These are phyloP conservation scores for Trissolcus basalis DNA, from an alignment of 1,140 invertebrate genomes.

Conservation along the genomic window DNA sequence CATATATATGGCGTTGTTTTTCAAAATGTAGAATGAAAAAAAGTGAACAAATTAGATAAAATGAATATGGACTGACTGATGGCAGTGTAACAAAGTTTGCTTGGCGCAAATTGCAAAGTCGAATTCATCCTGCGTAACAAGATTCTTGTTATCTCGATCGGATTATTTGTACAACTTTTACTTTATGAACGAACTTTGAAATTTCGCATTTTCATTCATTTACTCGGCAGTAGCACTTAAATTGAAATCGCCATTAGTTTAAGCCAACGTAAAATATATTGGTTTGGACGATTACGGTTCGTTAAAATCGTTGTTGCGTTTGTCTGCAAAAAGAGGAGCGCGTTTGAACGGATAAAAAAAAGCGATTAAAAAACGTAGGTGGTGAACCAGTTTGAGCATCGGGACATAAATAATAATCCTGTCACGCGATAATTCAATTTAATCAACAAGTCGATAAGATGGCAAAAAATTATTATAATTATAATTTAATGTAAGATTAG, in stretches of 20 bases:
- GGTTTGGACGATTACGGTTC: constrained; percentile 13
- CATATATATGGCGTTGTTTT: no score
- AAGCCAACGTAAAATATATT: neutral
- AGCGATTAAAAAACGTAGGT: constrained; percentile 15
- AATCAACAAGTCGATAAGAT: constrained; percentile 31
- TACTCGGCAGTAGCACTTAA: neutral
- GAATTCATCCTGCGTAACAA: no score
- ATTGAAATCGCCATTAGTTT: constrained; percentile 6
- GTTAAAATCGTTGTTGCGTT: constrained; percentile 9
- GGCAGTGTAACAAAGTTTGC: no score
- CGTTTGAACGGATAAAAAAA: neutral
- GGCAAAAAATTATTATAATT: constrained; percentile 6
- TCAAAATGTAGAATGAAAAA: no score
- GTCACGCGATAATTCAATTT: constrained; percentile 35
- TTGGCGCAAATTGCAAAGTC: no score
- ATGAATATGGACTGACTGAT: no score
- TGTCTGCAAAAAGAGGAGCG: neutral
- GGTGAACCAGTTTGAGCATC: constrained; percentile 23
- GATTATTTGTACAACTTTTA: no score
- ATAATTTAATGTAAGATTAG: constrained; percentile 23
- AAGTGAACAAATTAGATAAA: no score
- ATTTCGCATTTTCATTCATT: neutral
- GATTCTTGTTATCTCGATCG: no score
- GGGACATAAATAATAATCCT: constrained; percentile 25
- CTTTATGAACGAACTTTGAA: no score